These are phyloP conservation scores for Theristicus caerulescens DNA, from an alignment of 2,113 vertebrate species.

Conservation along the genomic window DNA sequence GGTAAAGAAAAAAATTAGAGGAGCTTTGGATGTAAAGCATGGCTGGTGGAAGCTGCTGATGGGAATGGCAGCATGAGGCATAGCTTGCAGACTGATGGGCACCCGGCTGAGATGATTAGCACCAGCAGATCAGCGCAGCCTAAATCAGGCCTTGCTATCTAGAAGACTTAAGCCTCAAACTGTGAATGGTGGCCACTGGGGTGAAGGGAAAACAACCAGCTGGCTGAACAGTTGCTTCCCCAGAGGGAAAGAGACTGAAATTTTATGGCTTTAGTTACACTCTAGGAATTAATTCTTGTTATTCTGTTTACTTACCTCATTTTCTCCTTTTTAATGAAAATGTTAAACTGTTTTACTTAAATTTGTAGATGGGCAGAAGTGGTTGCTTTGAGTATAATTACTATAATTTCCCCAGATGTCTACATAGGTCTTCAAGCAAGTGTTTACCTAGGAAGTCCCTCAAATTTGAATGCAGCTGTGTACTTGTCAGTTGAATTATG, in stretches of 20 bases:
- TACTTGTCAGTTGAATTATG: neutral
- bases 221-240: neutral
- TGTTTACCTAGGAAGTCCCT: neutral
- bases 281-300: neutral
- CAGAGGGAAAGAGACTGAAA: neutral
- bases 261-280: neutral
- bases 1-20: neutral
- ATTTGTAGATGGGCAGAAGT: neutral
- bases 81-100: neutral
- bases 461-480: neutral
- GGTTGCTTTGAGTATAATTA: neutral
- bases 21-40: neutral
- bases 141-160: neutral
- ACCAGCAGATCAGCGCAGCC: neutral
- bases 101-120: fast-evolving
- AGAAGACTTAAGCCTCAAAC: neutral
- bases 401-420: neutral
- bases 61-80: neutral
- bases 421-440: neutral
- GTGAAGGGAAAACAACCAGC: neutral
- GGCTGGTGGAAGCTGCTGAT: neutral
- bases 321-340: neutral
- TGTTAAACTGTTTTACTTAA: neutral
- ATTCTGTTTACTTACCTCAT: neutral
- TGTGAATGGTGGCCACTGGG: neutral